Conservation (phyloP, 2,113 vertebrate species). For the Lynx canadensis region DNA sequence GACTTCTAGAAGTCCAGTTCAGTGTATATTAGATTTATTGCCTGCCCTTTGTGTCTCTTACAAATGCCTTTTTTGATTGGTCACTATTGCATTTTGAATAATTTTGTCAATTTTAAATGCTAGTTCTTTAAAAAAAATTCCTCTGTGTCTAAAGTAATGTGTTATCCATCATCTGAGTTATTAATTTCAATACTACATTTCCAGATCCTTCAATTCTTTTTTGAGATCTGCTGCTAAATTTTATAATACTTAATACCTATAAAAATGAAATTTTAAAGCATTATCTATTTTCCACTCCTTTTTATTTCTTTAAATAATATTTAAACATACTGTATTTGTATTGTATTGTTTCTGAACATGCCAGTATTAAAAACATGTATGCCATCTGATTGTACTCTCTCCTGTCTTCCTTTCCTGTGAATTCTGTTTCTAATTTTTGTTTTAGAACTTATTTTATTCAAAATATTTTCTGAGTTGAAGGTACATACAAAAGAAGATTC, state of each 20-base stretch:
- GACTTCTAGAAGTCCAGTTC: not conserved
- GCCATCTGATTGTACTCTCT: not conserved
- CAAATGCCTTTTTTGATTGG: not conserved
- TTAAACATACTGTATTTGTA: not conserved
- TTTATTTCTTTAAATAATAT: not conserved
- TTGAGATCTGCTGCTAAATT: not conserved
- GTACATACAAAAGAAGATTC: not conserved
- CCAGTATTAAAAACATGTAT: not conserved
- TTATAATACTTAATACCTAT: not conserved
- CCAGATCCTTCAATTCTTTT: not conserved
- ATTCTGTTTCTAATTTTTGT: not conserved
- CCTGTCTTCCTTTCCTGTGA: not conserved
- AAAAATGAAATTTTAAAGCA: not conserved
- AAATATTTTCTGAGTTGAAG: not conserved
- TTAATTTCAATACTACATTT: not conserved
- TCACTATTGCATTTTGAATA: not conserved
- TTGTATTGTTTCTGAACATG: not conserved
- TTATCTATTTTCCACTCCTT: not conserved
- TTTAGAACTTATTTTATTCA: not conserved
- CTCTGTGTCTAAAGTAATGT: not conserved
- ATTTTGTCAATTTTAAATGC: not conserved
- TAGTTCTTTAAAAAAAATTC: not conserved
- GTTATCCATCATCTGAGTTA: not conserved
- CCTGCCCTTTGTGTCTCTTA: not conserved
- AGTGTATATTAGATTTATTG: not conserved